Evolutionary conservation across 2,888 invertebrate genomes (phyloP).

Genomic region (Lochmaea crataegi): DNA sequence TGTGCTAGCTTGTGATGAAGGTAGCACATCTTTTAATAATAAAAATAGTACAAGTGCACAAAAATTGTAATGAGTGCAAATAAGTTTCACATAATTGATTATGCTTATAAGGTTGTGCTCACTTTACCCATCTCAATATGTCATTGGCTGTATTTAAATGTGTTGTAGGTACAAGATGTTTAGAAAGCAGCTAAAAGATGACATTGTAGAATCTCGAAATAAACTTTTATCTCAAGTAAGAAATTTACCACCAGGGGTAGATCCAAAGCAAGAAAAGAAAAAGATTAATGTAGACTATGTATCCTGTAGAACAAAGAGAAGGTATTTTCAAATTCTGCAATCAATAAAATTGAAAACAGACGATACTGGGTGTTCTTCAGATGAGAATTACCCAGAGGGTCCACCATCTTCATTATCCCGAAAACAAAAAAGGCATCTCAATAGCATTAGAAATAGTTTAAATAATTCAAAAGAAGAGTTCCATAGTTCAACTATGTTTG

Average conservation of each 20-base stretch:
- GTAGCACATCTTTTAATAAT: too few relatives aligned
- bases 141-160: conserved; percentile 46
- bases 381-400: conserved; percentile 82
- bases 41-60: too few relatives aligned
- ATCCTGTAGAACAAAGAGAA: conserved; percentile 63
- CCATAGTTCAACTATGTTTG: conserved; percentile 66
- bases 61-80: too few relatives aligned
- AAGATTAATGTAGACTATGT: conserved; percentile 58
- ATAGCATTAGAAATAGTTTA: conserved; percentile 62
- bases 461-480: conserved; percentile 61
- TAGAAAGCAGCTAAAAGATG: conserved; percentile 74
- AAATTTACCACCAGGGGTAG: conserved; percentile 73
- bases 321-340: conserved; percentile 75
- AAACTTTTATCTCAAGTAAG: conserved; percentile 75
- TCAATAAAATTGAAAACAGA: conserved; percentile 79
- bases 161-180: conserved; percentile 66
- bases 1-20: too few relatives aligned
- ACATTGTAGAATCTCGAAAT: conserved; percentile 81
- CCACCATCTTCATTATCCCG: conserved; percentile 70
- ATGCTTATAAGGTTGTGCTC: too few relatives aligned
- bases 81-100: too few relatives aligned
- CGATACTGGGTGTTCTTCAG: conserved; percentile 73
- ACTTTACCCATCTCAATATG: too few relatives aligned
- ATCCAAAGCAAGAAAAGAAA: conserved; percentile 58
- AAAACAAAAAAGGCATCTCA: conserved; percentile 71